Evolutionary conservation across 2,888 invertebrate species (phyloP).

Genomic region (Dynastes maya): DNA sequence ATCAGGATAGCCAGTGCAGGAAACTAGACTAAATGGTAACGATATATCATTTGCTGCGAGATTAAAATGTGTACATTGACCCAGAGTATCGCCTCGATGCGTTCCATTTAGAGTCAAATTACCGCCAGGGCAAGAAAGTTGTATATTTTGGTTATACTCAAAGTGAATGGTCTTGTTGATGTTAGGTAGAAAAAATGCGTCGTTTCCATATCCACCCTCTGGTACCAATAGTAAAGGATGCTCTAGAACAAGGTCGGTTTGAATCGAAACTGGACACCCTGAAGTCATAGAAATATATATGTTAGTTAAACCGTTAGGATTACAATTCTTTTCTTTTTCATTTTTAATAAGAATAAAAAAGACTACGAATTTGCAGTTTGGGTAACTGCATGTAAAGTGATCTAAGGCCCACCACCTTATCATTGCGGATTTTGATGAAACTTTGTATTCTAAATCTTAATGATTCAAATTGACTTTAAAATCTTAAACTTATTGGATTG

Average conservation of each 20-base stretch:
- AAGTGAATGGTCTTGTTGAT: conserved; percentile 49
- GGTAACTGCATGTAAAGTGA: no score
- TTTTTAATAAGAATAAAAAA: no score
- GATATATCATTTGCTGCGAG: conserved; percentile 50
- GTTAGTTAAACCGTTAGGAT: no score
- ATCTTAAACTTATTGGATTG: no score
- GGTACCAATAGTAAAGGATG: neutral
- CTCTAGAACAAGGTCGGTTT: neutral
- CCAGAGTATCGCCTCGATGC: conserved; percentile 2
- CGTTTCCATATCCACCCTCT: conserved; percentile 14
- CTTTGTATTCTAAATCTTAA: no score
- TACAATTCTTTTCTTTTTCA: no score
- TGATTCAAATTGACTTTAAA: no score
- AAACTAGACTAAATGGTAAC: conserved; percentile 65
- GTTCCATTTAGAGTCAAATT: conserved; percentile 32
- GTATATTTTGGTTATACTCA: conserved; percentile 47
- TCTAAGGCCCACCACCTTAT: no score
- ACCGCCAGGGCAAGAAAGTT: conserved; percentile 54
- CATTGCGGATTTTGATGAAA: no score
- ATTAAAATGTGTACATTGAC: conserved; percentile 39
- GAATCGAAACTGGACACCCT: neutral
- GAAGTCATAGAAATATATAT: neutral
- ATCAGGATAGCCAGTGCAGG: conserved; percentile 60
- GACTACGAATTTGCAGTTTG: no score
- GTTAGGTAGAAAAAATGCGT: conserved; percentile 54